phyloP scores from a whole-genome alignment of 2,797 vertebrate species.

The Mormyrus proboscirostris region DNA sequence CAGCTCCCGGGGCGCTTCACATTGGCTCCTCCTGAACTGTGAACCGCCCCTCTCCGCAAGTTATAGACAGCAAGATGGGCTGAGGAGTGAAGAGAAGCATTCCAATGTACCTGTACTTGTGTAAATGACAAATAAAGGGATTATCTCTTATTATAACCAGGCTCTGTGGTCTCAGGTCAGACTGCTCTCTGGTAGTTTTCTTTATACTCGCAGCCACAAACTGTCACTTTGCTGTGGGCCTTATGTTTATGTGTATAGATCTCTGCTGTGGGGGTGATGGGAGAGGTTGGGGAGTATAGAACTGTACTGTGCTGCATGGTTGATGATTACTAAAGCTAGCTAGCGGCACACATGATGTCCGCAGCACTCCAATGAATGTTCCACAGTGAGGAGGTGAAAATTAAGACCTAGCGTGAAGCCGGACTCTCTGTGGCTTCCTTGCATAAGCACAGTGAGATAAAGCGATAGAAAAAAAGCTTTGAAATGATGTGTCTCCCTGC shows the following conservation, averaged over 20 bases:
- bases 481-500: not conserved
- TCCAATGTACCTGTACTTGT: not conserved
- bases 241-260: not conserved
- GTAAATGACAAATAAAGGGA: not conserved
- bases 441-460: not conserved
- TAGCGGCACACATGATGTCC: not conserved
- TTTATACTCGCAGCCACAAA: not conserved
- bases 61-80: not conserved
- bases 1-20: not conserved
- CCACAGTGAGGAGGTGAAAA: not conserved
- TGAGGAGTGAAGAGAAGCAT: not conserved
- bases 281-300: not conserved
- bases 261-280: not conserved
- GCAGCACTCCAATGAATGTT: not conserved
- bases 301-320: not conserved
- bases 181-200: not conserved
- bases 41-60: not conserved
- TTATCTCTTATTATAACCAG: not conserved
- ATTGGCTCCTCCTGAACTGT: not conserved
- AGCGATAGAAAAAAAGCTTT: not conserved
- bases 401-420: not conserved
- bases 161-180: not conserved
- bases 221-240: not conserved
- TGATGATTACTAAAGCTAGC: not conserved
- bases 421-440: not conserved